Conservation (phyloP, 2,797 vertebrate species). For the Bradypodion pumilum region DNA sequence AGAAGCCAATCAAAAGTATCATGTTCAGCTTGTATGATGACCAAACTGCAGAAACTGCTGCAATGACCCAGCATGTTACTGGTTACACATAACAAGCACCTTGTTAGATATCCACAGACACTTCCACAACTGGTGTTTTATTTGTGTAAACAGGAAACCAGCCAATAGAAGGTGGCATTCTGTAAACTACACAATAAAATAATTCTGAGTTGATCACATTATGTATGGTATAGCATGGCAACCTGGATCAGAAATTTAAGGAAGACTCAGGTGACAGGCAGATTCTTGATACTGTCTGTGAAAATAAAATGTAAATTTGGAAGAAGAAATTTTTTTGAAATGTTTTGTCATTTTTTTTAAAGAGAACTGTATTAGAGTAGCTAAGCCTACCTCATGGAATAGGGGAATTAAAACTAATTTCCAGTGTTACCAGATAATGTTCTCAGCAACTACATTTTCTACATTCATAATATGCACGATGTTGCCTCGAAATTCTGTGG, state of each 20-base stretch:
- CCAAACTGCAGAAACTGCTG: too few species aligned
- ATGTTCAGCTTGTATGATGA: too few species aligned
- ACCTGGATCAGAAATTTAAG: neutral
- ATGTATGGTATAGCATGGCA: neutral
- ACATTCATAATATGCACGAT: slow-evolving; percentile 4
- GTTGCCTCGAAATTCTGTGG: slow-evolving; percentile 12
- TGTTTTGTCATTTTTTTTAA: neutral
- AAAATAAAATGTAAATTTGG: slow-evolving; percentile 30
- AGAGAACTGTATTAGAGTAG: neutral
- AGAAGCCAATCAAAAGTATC: neutral
- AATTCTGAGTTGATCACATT: neutral
- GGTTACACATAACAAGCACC: too few species aligned
- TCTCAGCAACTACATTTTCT: slow-evolving; percentile 1
- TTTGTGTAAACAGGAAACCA: too few species aligned
- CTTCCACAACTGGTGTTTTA: too few species aligned
- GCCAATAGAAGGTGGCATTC: neutral
- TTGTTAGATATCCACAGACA: too few species aligned
- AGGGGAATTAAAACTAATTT: slow-evolving; percentile 25
- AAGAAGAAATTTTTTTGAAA: neutral
- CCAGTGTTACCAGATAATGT: neutral
- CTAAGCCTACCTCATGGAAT: neutral
- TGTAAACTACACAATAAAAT: neutral
- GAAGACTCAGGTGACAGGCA: neutral
- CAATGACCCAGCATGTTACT: too few species aligned
- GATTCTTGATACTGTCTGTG: slow-evolving; percentile 23